Evolutionary conservation across 2,888 invertebrate genomes (phyloP), one percentile per base, ranked within the genome.

Genomic region (Argynnis bischoffii): DNA sequence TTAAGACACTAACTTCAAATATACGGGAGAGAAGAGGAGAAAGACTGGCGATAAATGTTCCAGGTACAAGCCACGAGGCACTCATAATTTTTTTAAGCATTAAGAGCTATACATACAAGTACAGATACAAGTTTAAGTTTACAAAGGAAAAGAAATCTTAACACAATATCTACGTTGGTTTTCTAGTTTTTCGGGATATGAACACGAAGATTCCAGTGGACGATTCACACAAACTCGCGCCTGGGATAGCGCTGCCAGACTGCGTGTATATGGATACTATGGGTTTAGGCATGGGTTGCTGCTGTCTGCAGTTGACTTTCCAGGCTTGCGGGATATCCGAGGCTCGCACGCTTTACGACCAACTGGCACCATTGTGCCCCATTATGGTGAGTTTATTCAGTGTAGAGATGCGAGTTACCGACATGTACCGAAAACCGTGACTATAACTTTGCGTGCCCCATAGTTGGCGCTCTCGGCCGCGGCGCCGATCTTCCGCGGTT

Each of bases 211-310:
- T 94, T 71, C 98, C 98, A 5, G 96, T 98, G 77, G 97, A 97
- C 81, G 96, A 97, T 74, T 95, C 96, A 6, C 86, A 92, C 74
- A 88, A 90, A 70, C 90, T 94, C 75, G 95, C 95, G 60, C 94
- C 94, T 60, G 81, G 77, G 14, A 95, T 95, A 1, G 96, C 97
- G 0, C 93, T 95, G 79, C 97, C 97, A 0, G 97, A 99, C 91
- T 97, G 98, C 81, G 97, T 99, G 73, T 98, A 99, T 81, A 96
- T 99, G 96, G 99, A 99, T 88, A 98, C 98, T 1, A 99, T 99
- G 99, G 99, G 99, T 26, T 99, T 99, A 86, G 99, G 99, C 65
- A 99, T 99, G 99, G 99, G 99, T 41, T 99, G 99, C 86, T 98
- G 98, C 81, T 99, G 99, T 84, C 94, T 99, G 50, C 99, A 99